Conservation (phyloP, 2,888 invertebrate genomes). For the Cephus runcator region DNA sequence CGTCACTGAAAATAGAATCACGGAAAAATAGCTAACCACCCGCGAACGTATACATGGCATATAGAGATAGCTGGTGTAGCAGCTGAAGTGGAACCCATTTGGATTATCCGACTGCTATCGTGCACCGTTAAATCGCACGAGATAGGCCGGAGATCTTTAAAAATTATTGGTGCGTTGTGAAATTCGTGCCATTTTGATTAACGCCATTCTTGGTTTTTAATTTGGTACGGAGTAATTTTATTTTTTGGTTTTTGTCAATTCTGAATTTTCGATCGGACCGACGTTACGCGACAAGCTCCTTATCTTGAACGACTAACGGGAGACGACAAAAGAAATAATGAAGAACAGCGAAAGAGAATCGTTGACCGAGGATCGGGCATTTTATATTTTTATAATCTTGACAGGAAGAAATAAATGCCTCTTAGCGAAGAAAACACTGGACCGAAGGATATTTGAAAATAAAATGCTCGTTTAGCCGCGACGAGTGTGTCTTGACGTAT, state of each 20-base stretch:
- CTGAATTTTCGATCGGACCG: neutral
- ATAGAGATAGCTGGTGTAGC: neutral
- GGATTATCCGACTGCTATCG: neutral
- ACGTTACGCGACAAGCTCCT: neutral
- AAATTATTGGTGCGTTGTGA: neutral
- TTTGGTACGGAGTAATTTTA: too few species aligned
- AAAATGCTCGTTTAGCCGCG: neutral
- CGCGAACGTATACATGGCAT: conserved; percentile 49
- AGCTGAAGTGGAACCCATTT: neutral
- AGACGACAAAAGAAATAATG: neutral
- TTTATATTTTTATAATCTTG: neutral
- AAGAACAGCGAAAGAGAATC: too few species aligned
- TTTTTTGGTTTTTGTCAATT: neutral
- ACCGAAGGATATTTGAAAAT: neutral
- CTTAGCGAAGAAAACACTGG: neutral
- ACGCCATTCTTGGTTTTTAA: too few species aligned
- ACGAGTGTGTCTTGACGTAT: neutral
- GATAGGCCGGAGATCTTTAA: neutral
- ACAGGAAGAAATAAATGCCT: neutral
- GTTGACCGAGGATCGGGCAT: too few species aligned
- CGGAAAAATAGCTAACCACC: conserved; percentile 17
- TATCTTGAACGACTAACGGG: neutral
- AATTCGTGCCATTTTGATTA: neutral
- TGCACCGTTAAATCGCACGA: neutral
- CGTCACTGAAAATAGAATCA: conserved; percentile 14